phyloP scores from a whole-genome alignment of 1,140 invertebrate genomes.

The Alviniconcha marisindica region DNA sequence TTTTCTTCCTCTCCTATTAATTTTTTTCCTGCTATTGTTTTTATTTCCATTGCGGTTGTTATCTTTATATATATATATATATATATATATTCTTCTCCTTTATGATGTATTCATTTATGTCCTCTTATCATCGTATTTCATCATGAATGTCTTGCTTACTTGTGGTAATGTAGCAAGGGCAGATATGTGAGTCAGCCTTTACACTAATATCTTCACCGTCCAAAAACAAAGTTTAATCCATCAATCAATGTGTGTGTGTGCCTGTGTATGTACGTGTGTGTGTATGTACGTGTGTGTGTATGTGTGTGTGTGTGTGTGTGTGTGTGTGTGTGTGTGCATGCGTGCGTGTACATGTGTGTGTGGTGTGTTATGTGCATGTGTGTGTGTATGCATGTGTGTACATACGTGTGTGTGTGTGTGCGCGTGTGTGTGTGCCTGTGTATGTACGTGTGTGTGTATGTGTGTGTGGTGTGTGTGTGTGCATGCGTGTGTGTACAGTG shows the following conservation, averaged over 20 bases:
- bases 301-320: slow-evolving; percentile 13
- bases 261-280: neutral
- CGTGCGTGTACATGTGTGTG: neutral
- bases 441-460: slow-evolving; percentile 24
- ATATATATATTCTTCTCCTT: no score
- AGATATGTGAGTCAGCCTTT: no score
- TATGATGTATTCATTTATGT: no score
- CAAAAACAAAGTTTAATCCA: no score
- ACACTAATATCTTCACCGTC: no score
- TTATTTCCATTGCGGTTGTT: no score
- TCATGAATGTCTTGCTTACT: no score
- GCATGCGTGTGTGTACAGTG: neutral
- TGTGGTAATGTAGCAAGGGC: no score
- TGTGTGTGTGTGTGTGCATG: neutral
- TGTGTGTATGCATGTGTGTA: neutral
- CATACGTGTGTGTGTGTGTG: neutral
- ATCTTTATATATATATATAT: no score
- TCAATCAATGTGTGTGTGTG: neutral
- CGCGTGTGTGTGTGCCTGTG: slow-evolving; percentile 21
- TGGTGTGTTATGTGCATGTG: neutral
- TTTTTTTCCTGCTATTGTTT: no score
- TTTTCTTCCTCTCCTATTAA: no score
- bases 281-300: neutral
- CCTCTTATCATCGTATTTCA: no score
- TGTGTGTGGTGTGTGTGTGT: neutral